Evolutionary conservation across 2,888 invertebrate species (phyloP), one percentile per base, ranked within the genome.

Genomic region (Torymus tubicola): DNA sequence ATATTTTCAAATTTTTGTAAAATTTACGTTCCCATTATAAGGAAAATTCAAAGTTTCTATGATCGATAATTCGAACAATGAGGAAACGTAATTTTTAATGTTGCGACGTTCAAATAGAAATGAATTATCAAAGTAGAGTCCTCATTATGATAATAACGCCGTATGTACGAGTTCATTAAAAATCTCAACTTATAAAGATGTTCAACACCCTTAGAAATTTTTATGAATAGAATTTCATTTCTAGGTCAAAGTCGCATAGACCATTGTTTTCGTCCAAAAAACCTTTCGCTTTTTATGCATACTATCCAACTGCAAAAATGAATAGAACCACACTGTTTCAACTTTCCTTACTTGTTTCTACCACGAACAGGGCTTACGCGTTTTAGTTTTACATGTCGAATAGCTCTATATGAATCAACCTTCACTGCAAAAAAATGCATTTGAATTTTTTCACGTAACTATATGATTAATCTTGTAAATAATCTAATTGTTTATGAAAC

Each of bases 211-310:
- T 57, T 42, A 70, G 14, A 42, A 42, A 42, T 70, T 14, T 42
- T 8, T n/a, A 16, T 70, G 60, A 70, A 70, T 70, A 58, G 70
- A 8, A 24, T 13, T 24, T 24, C 57, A 3, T 72, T 63, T 72
- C 63, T 72, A 31, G 63, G 72, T 72, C 72, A 72, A 72, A 72
- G 63, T 61, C 72, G 18, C 24, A 24, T 14, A 16, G 52, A 8
- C 53, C 63, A 72, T 72, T 72, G 72, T 72, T 63, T 55, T 63
- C 31, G 13, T 52, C 58, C 16, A 16, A 52, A 53, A 52, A 63
- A 21, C 65, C 1, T 68, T 24, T 21, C 13, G 2, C 8, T 53
- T 53, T 53, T 24, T 53, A n/a, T n/a, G 70, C 50, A 31, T 21
- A 63, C 31, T 21, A 53, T 63, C 16, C 55, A 10, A 63, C 53